Conservation (phyloP, 1,140 invertebrate species). For the Archivesica marissinica region DNA sequence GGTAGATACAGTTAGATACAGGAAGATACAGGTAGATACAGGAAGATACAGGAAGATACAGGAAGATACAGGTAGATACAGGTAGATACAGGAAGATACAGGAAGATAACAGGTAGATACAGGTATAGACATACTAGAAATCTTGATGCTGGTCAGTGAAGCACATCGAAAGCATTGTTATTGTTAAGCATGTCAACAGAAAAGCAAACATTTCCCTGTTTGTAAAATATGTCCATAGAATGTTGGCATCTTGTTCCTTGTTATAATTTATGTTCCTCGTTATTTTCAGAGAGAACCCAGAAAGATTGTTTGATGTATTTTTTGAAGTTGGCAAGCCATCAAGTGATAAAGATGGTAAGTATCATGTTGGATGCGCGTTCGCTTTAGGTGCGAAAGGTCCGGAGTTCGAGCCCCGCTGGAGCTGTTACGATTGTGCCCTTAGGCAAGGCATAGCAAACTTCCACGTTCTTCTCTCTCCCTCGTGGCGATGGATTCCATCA, state of each 20-base stretch:
- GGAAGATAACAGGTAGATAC: too few relatives aligned
- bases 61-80: too few relatives aligned
- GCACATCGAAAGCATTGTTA: not conserved
- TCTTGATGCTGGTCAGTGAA: not conserved
- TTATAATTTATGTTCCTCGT: not conserved
- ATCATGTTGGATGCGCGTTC: not conserved
- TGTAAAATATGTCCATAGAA: not conserved
- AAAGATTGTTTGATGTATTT: constrained; percentile 57
- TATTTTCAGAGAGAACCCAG: constrained; percentile 52
- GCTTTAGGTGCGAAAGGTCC: not conserved
- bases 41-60: too few relatives aligned
- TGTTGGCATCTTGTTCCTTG: not conserved
- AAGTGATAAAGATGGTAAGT: constrained; percentile 28
- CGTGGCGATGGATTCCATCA: too few relatives aligned
- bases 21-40: too few relatives aligned
- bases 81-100: too few relatives aligned
- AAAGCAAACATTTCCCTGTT: not conserved
- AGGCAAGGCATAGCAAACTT: too few relatives aligned
- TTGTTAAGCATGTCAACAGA: not conserved
- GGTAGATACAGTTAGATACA: too few relatives aligned
- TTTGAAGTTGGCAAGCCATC: constrained; percentile 42
- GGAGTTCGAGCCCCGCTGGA: not conserved
- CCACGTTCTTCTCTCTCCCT: too few relatives aligned
- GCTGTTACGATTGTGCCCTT: not conserved
- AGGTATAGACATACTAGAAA: not conserved